Evolutionary conservation across 2,888 invertebrate genomes (phyloP).

Genomic region (Euspilapteryx auroguttella): DNA sequence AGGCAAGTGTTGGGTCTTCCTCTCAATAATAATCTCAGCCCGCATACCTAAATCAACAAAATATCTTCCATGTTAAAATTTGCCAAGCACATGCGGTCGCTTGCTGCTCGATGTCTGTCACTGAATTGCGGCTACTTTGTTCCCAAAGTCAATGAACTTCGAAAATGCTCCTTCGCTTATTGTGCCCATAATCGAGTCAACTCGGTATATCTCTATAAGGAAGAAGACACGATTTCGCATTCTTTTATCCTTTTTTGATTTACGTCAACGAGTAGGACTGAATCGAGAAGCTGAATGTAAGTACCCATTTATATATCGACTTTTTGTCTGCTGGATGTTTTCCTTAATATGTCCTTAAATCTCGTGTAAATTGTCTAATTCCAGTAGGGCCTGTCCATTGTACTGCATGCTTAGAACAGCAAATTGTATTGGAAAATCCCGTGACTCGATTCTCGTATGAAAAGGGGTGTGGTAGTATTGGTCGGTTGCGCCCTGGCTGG

Average conservation of each 20-base stretch:
- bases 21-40: too few relatives aligned
- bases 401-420: too few relatives aligned
- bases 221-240: constrained; percentile 31
- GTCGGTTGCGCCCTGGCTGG: constrained; percentile 24
- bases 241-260: constrained; percentile 32
- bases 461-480: constrained; percentile 56
- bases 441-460: constrained; percentile 42
- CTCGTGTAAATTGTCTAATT: too few relatives aligned
- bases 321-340: not conserved
- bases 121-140: constrained; percentile 7
- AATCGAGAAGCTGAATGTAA: too few relatives aligned
- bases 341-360: too few relatives aligned
- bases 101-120: not conserved
- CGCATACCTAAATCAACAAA: too few relatives aligned
- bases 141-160: constrained; percentile 51
- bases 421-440: constrained; percentile 58
- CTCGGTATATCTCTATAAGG: constrained; percentile 44
- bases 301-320: too few relatives aligned
- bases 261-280: constrained; percentile 25
- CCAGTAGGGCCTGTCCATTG: too few relatives aligned
- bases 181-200: constrained; percentile 55
- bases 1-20: too few relatives aligned
- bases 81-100: too few relatives aligned
- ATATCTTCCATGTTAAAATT: too few relatives aligned
- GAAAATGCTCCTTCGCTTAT: constrained; percentile 50